These are phyloP conservation scores for Crocuta crocuta DNA, from an alignment of 2,113 vertebrate genomes.

Conservation along the genomic window DNA sequence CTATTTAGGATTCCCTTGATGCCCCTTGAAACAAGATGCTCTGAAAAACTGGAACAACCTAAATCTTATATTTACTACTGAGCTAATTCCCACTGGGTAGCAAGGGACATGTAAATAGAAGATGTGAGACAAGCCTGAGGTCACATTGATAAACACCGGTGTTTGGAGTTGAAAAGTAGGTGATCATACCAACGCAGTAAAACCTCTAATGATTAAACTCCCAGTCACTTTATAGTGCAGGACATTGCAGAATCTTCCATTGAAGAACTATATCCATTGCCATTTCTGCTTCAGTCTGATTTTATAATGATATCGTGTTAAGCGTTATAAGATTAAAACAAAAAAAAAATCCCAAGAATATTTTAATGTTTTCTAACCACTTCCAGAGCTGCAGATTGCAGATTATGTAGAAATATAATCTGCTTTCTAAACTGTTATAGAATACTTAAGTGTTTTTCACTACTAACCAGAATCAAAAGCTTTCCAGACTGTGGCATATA, in stretches of 20 bases:
- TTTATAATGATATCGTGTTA: neutral
- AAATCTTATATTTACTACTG: neutral
- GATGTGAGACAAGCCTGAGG: neutral
- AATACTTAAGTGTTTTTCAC: neutral
- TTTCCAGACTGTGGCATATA: neutral
- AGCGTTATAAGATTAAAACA: neutral
- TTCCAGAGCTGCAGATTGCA: neutral
- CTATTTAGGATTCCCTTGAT: neutral
- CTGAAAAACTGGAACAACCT: neutral
- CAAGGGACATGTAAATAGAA: slow-evolving; percentile 11
- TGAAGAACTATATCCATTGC: neutral
- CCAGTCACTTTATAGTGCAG: neutral
- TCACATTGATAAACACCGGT: neutral
- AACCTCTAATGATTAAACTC: neutral
- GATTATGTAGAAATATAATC: neutral
- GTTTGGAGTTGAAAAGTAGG: neutral
- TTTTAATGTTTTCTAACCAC: neutral
- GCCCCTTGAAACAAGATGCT: neutral
- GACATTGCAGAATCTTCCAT: neutral
- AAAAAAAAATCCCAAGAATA: neutral
- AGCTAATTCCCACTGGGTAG: neutral
- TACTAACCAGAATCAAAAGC: neutral
- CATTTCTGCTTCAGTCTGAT: neutral
- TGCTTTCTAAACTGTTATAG: neutral
- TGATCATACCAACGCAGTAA: neutral